Base-by-base conservation (phyloP, 2,797 vertebrate species). In the Simalia tracyae region DNA sequence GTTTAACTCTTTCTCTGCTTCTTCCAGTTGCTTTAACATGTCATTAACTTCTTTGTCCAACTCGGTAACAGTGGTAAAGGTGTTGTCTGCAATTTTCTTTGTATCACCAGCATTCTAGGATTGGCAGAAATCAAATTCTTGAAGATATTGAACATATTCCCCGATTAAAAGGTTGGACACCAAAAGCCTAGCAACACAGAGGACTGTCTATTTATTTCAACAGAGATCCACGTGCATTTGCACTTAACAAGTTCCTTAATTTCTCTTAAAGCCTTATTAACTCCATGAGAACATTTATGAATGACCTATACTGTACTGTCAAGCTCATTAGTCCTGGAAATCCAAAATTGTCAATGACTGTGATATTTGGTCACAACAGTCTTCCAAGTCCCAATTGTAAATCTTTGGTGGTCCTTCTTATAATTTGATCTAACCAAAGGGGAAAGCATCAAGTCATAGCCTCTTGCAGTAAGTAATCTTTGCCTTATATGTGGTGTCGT, bases 11-110 rank as follows among this genome's bases (percentile, higher is more conserved):
- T 96, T 96, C 94, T 99, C 99, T 0, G 98, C 99, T 0, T 97
- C 96, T 4, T 97, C 97, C 6, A 99, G 98, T 93, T 99, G 98
- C 3, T 97, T 97, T 98, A 99, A 97, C 99, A 99, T 98, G 84
- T 95, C 91, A 42, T 96, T 97, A 59, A 99, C 98, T 3, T 99
- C 98, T 0, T 92, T 92, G 92, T 99, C 98, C 97, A 99, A 97
- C 19, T 96, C 97, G 7, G 96, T 98, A 28, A 99, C 98, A 17
- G 98, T 98, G 56, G 98, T 94, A 1, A 99, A 98, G 3, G 99
- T 98, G 92, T 97, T 98, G 92, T 99, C 98, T 0, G 99, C 99
- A 0, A 99, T 98, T 0, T 95, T 96, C 94, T 98, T 99, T 92
- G 98, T 98, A 95, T 97, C 97, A 36, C 98, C 98, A 1, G 99